Percentiles rank a stretch among this genome's conserved stretches.
Conservation (phyloP, 2,888 invertebrate species). For the Alsophila aescularia region DNA sequence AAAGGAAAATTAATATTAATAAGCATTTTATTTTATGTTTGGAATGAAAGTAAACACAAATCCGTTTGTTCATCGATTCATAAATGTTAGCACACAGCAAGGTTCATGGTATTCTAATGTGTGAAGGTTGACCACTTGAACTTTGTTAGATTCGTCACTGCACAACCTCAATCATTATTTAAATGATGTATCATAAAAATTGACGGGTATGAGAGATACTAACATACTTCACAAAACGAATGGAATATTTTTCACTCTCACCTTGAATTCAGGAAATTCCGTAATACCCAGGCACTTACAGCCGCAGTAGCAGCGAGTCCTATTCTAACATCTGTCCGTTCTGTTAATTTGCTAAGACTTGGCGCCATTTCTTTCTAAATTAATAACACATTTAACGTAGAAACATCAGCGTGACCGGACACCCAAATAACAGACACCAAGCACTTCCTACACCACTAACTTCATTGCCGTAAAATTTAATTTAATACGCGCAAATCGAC, state of each 20-base stretch:
- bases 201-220: not conserved
- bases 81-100: slow-evolving; percentile 4
- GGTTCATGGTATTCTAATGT: not conserved
- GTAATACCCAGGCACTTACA: slow-evolving; percentile 84
- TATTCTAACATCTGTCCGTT: slow-evolving; percentile 86
- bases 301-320: slow-evolving; percentile 87
- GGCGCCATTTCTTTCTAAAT: slow-evolving; percentile 87
- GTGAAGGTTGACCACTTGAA: slow-evolving; percentile 3
- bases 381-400: slow-evolving; percentile 15
- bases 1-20: too few relatives aligned
- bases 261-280: slow-evolving; percentile 82
- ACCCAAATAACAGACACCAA: slow-evolving; percentile 19
- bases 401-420: slow-evolving; percentile 15
- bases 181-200: not conserved
- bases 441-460: slow-evolving; percentile 29
- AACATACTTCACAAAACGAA: not conserved
- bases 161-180: slow-evolving; percentile 3
- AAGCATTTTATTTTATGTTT: too few relatives aligned
- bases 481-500: not conserved
- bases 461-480: slow-evolving; percentile 9
- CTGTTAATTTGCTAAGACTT: slow-evolving; percentile 89
- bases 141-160: slow-evolving; percentile 10
- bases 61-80: not conserved
- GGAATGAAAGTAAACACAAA: slow-evolving; percentile 12
- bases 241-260: slow-evolving; percentile 46